Evolutionary conservation across 2,888 invertebrate species (phyloP), one percentile per base, ranked within the genome.

Genomic region (Kryphioiulus occultus): DNA sequence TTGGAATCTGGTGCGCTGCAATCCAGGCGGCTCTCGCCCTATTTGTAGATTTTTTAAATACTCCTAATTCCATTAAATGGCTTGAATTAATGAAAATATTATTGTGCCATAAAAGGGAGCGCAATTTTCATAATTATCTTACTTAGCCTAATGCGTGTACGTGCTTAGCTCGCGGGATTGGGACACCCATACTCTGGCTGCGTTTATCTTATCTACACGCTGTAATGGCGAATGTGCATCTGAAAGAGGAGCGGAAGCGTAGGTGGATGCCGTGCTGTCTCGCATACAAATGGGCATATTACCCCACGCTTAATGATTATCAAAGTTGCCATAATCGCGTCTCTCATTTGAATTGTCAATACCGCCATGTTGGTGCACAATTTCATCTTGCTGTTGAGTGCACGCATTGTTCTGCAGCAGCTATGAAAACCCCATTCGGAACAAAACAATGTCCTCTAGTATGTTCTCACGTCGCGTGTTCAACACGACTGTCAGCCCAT

Each of bases 1-100:
- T n/a, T n/a, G n/a, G n/a, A n/a, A n/a, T n/a, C n/a, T n/a, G n/a
- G n/a, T n/a, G n/a, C n/a, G n/a, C n/a, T 22, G 68, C 26, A 26
- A 5, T 68, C 26, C 26, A 26, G 26, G 26, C 26, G 22, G 26
- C 68, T 68, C 26, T 0, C 26, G 26, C 68, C 26, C 26, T 10
- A 26, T 68, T 26, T 26, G 68, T 10, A 26, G 22, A 68, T 68
- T 68, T 68, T 68, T 68, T 68, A 68, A 68, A 68, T 26, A 12
- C 68, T 22, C 68, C 22, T 68, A 68, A 68, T 68, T 68, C 68
- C 68, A 68, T 68, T 68, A 68, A 68, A 68, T 68, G 68, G 68
- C 68, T 68, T 68, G 26, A 68, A 68, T 68, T 68, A 68, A 68
- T 68, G 68, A 68, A 68, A 68, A 68, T 68, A 68, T 68, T 68